phyloP scores from a whole-genome alignment of 2,888 invertebrate species.

The Tetragnatha montana region DNA sequence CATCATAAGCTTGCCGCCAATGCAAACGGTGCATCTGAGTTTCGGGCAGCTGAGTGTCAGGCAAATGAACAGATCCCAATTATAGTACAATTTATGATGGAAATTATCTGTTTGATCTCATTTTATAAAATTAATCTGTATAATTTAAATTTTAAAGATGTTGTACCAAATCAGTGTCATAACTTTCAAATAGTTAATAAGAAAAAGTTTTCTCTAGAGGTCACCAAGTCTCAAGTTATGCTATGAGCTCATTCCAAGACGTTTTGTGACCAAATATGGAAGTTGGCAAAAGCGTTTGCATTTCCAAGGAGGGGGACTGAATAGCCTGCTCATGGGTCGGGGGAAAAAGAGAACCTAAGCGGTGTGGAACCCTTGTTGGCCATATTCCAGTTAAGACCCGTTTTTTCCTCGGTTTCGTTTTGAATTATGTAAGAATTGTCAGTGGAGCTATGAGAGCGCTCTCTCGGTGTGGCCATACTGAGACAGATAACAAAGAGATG shows the following conservation, averaged over 20 bases:
- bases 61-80: too few species aligned
- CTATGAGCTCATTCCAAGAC: not conserved
- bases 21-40: too few species aligned
- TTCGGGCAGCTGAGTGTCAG: too few species aligned
- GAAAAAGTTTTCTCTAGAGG: too few species aligned
- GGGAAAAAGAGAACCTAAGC: not conserved
- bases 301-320: not conserved
- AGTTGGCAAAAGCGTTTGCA: not conserved
- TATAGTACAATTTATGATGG: too few species aligned
- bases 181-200: too few species aligned
- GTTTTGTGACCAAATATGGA: conserved; percentile 13
- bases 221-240: too few species aligned
- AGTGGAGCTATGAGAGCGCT: conserved; percentile 15
- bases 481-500: conserved; percentile 37
- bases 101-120: too few species aligned
- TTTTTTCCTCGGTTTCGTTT: conserved; percentile 20
- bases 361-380: conserved; percentile 44
- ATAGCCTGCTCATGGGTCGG: not conserved
- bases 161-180: too few species aligned
- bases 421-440: conserved; percentile 61
- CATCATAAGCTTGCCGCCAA: too few species aligned
- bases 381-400: conserved; percentile 44
- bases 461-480: not conserved
- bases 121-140: too few species aligned
- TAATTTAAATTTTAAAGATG: too few species aligned